Conservation (phyloP, 2,113 vertebrate genomes). For the Cinclus mexicanus region DNA sequence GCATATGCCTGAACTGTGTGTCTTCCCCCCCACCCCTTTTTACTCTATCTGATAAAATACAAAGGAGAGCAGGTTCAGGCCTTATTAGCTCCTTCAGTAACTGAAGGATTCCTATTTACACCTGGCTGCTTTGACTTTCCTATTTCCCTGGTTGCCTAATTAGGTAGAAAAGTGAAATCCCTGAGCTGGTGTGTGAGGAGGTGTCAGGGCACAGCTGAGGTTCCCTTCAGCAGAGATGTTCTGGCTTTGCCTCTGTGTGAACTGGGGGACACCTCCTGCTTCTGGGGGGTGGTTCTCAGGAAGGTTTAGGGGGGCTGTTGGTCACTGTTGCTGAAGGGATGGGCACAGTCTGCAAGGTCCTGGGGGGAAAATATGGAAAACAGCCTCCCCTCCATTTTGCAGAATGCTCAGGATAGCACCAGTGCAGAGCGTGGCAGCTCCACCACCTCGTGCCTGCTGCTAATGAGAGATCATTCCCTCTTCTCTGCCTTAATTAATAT, state of each 20-base stretch:
- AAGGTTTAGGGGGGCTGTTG: too few relatives aligned
- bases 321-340: rapidly evolving
- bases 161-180: background rate
- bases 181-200: background rate
- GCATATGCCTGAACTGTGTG: background rate
- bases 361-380: background rate
- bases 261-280: background rate
- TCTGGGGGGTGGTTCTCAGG: background rate
- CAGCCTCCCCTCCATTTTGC: rapidly evolving
- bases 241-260: background rate
- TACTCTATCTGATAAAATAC: background rate
- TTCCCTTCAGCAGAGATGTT: background rate
- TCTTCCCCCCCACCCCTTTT: rapidly evolving
- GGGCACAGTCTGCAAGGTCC: background rate
- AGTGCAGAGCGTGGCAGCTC: background rate
- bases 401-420: background rate
- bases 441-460: rapidly evolving
- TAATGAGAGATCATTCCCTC: background rate
- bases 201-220: background rate
- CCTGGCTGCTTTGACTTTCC: background rate
- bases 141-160: background rate
- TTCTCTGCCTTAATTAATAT: background rate
- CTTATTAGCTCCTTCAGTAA: background rate
- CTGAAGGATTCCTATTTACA: background rate
- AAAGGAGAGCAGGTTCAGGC: background rate